phyloP scores from a whole-genome alignment of 2,888 invertebrate genomes.

The Agriotes lineatus region DNA sequence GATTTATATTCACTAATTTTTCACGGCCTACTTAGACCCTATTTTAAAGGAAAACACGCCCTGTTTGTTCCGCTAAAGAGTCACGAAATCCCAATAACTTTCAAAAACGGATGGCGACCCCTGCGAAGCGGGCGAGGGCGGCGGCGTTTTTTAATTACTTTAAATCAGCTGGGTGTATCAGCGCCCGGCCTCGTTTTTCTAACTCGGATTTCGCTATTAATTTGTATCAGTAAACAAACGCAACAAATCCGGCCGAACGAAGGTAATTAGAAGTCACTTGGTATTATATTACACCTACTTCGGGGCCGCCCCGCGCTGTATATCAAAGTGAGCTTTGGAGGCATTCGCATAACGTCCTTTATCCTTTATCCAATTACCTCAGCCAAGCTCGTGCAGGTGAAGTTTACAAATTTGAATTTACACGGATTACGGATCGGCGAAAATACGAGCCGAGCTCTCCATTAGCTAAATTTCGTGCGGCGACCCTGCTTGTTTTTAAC shows the following conservation, averaged over 20 bases:
- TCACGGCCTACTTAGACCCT: not conserved
- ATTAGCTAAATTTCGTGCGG: not conserved
- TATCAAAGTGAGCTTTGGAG: slow-evolving; percentile 36
- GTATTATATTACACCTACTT: slow-evolving; percentile 4
- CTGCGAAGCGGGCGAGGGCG: not conserved
- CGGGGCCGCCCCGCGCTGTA: slow-evolving; percentile 3
- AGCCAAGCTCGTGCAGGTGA: slow-evolving; percentile 32
- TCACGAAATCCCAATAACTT: not conserved
- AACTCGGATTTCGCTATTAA: slow-evolving; percentile 18
- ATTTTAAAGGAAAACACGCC: too few relatives aligned
- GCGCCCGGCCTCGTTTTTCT: not conserved
- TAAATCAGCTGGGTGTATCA: not conserved
- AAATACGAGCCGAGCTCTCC: slow-evolving; percentile 1
- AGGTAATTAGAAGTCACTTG: slow-evolving; percentile 28
- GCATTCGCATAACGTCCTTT: slow-evolving; percentile 35
- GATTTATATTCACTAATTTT: slow-evolving; percentile 3
- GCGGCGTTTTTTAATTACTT: not conserved
- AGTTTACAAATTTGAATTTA: slow-evolving; percentile 38
- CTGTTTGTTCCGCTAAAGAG: not conserved
- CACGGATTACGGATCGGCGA: slow-evolving; percentile 24
- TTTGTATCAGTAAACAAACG: slow-evolving; percentile 22
- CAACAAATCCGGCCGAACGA: slow-evolving; percentile 7
- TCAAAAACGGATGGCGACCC: not conserved
- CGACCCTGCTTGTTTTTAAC: not conserved
- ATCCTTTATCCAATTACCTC: slow-evolving; percentile 38